Conservation (phyloP, 2,888 invertebrate species). For the Noctua pronuba region DNA sequence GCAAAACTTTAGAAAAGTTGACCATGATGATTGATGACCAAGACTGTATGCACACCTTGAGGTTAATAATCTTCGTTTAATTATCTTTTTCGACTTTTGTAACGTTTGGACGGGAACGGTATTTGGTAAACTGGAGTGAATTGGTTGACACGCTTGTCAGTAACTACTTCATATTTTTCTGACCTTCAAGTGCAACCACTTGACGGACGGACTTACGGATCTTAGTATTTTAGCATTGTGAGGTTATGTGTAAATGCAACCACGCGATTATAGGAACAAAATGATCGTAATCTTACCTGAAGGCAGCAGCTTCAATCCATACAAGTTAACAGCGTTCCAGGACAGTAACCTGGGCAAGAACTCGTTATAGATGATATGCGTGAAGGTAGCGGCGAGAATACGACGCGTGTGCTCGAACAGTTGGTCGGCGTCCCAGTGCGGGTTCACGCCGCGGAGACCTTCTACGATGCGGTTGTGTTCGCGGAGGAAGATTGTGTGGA, state of each 20-base stretch:
- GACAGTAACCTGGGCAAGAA: slow-evolving; percentile 97
- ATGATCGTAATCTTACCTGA: slow-evolving; percentile 85
- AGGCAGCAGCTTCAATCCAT: slow-evolving; percentile 95
- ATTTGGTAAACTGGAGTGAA: not conserved
- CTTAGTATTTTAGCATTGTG: not conserved
- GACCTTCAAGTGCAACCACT: no score
- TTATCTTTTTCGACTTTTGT: not conserved
- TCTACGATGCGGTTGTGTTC: slow-evolving; percentile 97
- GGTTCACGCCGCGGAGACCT: slow-evolving; percentile 94
- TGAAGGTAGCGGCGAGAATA: slow-evolving; percentile 94
- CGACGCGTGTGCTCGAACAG: slow-evolving; percentile 95
- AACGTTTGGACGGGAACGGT: not conserved
- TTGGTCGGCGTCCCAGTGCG: slow-evolving; percentile 96
- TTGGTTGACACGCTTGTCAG: not conserved
- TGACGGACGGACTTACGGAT: not conserved
- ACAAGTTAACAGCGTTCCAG: slow-evolving; percentile 96
- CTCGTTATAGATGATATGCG: slow-evolving; percentile 96
- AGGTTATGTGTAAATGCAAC: not conserved
- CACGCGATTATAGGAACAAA: not conserved
- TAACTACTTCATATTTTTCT: not conserved
- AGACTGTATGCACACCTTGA: not conserved
- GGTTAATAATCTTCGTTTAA: not conserved
- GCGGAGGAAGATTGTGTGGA: slow-evolving; percentile 96
- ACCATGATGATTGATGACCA: not conserved
- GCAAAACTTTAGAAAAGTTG: not conserved